Base-by-base conservation (phyloP, 1,140 invertebrate species). In the Antheraea pernyi region DNA sequence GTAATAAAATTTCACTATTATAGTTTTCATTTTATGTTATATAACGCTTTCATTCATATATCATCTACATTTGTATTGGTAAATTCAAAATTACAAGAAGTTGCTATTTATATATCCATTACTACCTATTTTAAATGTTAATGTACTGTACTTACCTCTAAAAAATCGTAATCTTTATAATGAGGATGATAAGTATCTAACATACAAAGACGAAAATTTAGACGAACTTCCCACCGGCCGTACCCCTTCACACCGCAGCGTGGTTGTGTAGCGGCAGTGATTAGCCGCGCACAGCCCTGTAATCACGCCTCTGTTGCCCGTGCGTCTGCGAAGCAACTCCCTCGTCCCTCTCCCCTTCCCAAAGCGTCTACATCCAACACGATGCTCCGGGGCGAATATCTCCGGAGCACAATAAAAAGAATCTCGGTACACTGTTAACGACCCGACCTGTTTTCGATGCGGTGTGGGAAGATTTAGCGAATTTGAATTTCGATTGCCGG, bases 391-490 rank as follows among this genome's bases (percentile, higher is more conserved):
- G 84, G 85, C 83, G 81, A 87, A 89, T 86, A 88, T 85, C 81
- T 85, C 80, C 82, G 83, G 77, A 77, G 85, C 22, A 30, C 22
- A 89, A 86, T 77, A 81, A 85, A 89, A 89, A 88, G 88, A 81
- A 81, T 73, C 69, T 78, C 72, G 65, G 82, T 85, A 83, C 80
- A 79, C 86, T 87, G 87, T 91, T 91, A 90, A 91, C 89, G 87
- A 91, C 81, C 79, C 83, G 84, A 84, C 81, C 86, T 83, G 77
- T 86, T 88, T 81, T 87, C 82, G 82, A 78, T 80, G 78, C 79
- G 72, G 83, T 91, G 82, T 89, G 89, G 87, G 89, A 91, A 91
- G 88, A 89, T 88, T 91, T 91, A 89, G 89, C 89, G 86, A 91
- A 91, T 91, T 91, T 89, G 86, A 91, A 89, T 91, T 89, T 88